Evolutionary conservation across 2,888 invertebrate species (phyloP), one percentile per base, ranked within the genome.

Genomic region (Kuschelorhynchus macadamiae): DNA sequence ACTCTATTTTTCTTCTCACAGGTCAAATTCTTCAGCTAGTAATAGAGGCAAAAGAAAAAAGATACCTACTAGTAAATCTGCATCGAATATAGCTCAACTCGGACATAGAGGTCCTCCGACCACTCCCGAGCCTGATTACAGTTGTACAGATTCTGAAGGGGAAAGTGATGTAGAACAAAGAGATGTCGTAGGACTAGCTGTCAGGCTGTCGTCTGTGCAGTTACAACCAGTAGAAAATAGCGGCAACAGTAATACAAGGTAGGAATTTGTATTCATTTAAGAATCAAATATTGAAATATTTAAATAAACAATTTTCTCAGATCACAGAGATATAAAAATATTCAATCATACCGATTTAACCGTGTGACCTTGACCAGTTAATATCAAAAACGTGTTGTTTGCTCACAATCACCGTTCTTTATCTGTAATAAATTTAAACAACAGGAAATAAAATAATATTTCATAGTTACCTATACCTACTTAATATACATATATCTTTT

Each of bases 61-160:
- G 3, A 76, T 84, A 47, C 79, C 76, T 21, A 76, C 81, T 1
- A 85, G 82, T 67, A 82, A 83, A 46, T 83, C 84, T 5, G 81
- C 83, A 16, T 79, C 84, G 21, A 85, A 83, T 74, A 75, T 83
- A 2, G 76, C 78, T 5, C 75, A 81, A 16, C 55, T 72, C 17
- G 67, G 72, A 1, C 76, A 76, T 66, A 50, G 67, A 9, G 70
- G 68, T 17, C 63, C 65, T 8, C 92, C 95, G 7, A 92, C 94
- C n/a, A 95, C 95, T 75, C 95, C 95, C 0, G 95, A 95, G 79
- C 95, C 95, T 0, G 95, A 95, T 83, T 95, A 95, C 85, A 94
- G 94, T 81, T 89, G 94, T 84, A 94, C 93, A 71, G 94, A 94
- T 80, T 93, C 93, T 0, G 95, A 94, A 78, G 92, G 90, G 5